Evolutionary conservation across 1,140 invertebrate species (phyloP), one percentile per base, ranked within the genome.

Genomic region (Drosophila busckii): DNA sequence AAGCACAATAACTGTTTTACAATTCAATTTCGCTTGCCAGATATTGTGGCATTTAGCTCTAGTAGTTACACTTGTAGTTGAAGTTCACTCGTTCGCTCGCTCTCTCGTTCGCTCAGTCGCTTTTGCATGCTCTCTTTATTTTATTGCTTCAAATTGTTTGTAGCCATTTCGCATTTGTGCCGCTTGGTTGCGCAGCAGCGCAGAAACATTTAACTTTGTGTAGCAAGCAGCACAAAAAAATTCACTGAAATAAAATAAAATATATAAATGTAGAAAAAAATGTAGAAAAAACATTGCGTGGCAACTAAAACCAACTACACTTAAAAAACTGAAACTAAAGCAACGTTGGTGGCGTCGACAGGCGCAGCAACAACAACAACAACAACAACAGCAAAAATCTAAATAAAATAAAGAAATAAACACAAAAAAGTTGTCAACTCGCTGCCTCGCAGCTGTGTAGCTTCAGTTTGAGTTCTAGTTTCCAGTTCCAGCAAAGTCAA

Each of bases 111-210:
- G 31, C 50, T n/a, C n/a, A n/a, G n/a, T n/a, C n/a, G n/a, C 9
- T 20, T 46, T 41, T 20, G 52, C 59, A 68, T 56, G 53, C 75
- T 56, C 75, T 80, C 75, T 80, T 68, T 82, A 80, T 82, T 82
- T 82, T 80, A 80, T 80, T 80, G 73, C 73, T 61, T 80, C 73
- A 80, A 80, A 80, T 80, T 80, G 73, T 80, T 80, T 80, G 73
- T 82, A 73, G 73, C 73, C 73, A 80, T 82, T 80, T 82, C 73
- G 73, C 75, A 82, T 80, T 80, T 80, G 73, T 80, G 73, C 73
- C 64, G 73, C 75, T 64, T 59, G 68, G 69, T 66, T 80, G 73
- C 75, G 42, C 67, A 70, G 58, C 64, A 63, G 52, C 64, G 46
- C 63, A 82, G 73, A 71, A 80, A 65, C 75, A 80, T 80, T 80